phyloP scores from a whole-genome alignment of 2,888 invertebrate genomes.

The Thysanoteuthis rhombus region DNA sequence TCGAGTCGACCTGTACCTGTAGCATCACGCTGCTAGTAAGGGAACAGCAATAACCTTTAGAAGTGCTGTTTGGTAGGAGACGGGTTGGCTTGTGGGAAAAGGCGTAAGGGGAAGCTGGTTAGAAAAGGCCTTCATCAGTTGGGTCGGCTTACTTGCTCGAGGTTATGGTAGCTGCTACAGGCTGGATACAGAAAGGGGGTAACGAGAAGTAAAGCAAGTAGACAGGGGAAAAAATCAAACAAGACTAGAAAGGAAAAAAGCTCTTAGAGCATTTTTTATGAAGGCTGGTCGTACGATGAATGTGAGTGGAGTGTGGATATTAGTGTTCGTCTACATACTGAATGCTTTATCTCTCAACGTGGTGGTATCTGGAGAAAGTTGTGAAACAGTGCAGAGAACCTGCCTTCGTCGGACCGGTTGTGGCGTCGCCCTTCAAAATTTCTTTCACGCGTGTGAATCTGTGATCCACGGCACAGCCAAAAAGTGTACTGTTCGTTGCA shows the following conservation, averaged over 20 bases:
- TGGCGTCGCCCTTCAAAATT: conserved; percentile 80
- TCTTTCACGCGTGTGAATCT: conserved; percentile 79
- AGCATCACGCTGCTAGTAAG: too few relatives aligned
- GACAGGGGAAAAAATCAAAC: too few relatives aligned
- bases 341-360: conserved; percentile 1
- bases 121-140: background rate
- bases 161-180: background rate
- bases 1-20: too few relatives aligned
- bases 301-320: conserved; percentile 31
- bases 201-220: background rate
- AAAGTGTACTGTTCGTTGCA: conserved; percentile 79
- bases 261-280: background rate
- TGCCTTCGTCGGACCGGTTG: conserved; percentile 83
- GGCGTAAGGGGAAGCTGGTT: background rate
- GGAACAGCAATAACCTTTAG: too few relatives aligned
- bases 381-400: conserved; percentile 73
- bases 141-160: background rate
- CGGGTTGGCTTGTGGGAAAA: too few relatives aligned
- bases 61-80: too few relatives aligned
- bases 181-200: conserved; percentile 21
- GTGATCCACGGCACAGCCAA: conserved; percentile 71
- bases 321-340: conserved; percentile 25
- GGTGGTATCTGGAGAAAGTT: conserved; percentile 40
- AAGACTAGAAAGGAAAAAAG: background rate
- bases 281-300: conserved; percentile 18